Base-by-base conservation (phyloP, 1,140 invertebrate species). In the Leptopilina clavipes region DNA sequence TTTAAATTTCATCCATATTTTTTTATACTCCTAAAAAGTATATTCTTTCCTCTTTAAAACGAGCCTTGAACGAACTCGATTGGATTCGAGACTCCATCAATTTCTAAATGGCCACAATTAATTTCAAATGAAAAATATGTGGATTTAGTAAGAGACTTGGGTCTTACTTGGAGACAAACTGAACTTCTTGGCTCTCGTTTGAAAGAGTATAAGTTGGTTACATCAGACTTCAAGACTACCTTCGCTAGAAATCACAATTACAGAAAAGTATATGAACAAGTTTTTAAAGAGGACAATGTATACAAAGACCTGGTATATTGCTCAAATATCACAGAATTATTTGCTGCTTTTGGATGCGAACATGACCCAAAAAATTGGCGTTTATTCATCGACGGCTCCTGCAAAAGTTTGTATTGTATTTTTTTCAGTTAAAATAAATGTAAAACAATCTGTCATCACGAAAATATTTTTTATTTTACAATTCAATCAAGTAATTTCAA, bases 381-480 rank as follows among this genome's bases (percentile, higher is more conserved):
- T 17, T 48, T 85, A 19, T 86, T 86, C 73, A 84, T 87, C 72
- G 81, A 86, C 73, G 83, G 75, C 73, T 84, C 82, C 37, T 54
- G 54, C 31, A 80, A 75, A 80, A 87, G 48, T 52, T 17, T 2
- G 48, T 44, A 44, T 44, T 44, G 10, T 12, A 44, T 44, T 11
- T 44, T 44, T 44, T 12, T 31, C n/a, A 31, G 25, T 44, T 44
- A 44, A 12, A 44, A 44, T 44, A 44, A 44, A 44, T 44, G 6
- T 31, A 31, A 31, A 31, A 31, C 25, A 31, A 6, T 31, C 25
- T n/a, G 25, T 3, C 6, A 31, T 31, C 25, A 31, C 25, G 25
- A 3, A 31, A 31, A 31, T 31, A 31, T 31, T 31, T 44, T 44
- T 12, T 9, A 9, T 1, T 44, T 44, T n/a, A n/a, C n/a, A n/a